Conservation (phyloP, 1,140 invertebrate genomes). For the Bombus confusus region DNA sequence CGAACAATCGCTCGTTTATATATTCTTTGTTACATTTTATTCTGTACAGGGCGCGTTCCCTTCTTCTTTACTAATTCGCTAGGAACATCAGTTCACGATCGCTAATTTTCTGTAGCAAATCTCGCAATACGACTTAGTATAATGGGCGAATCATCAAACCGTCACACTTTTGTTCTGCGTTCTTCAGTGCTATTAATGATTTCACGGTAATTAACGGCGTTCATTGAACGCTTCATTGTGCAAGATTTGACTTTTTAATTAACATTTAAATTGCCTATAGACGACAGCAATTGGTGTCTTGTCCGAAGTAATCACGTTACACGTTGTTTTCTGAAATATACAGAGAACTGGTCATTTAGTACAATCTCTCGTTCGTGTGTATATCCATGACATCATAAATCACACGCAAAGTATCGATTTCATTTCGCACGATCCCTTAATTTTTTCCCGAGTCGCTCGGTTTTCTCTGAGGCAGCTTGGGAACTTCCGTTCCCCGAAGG, state of each 20-base stretch:
- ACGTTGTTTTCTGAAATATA: neutral
- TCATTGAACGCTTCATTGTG: too few species aligned
- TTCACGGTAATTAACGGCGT: too few species aligned
- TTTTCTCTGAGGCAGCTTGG: neutral
- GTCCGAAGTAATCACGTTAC: too few species aligned
- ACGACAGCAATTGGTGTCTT: too few species aligned
- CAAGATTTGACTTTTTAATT: too few species aligned
- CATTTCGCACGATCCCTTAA: neutral
- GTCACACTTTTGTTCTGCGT: too few species aligned
- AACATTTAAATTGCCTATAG: too few species aligned
- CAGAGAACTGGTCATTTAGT: neutral
- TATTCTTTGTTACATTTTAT: neutral
- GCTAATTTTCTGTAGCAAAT: too few species aligned
- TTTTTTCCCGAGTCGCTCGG: neutral
- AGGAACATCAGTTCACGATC: neutral
- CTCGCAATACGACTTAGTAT: too few species aligned
- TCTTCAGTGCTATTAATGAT: too few species aligned
- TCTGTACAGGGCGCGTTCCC: fast-evolving
- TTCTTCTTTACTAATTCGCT: neutral
- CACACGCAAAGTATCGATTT: neutral
- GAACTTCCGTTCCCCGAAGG: slow-evolving; percentile 11
- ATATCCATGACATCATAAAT: neutral
- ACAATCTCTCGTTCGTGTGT: neutral
- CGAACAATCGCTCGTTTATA: neutral
- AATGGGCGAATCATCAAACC: too few species aligned